Percentiles rank a stretch among this genome's conserved stretches.
phyloP scores from a whole-genome alignment of 2,888 invertebrate species.

The Mechanitis messenoides region DNA sequence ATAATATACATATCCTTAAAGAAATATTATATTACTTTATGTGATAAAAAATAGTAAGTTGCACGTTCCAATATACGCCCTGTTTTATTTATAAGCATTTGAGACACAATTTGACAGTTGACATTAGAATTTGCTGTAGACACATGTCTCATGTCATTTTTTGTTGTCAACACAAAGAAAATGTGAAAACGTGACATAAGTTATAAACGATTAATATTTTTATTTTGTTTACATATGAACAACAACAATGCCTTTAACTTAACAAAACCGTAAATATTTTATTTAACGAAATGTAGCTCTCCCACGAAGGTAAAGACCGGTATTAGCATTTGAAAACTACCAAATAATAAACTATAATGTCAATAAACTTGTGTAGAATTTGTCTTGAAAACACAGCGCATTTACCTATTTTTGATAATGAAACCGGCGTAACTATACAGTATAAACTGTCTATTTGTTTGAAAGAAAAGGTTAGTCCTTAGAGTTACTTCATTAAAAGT shows the following conservation, averaged over 20 bases:
- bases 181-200: too few relatives aligned
- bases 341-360: slow-evolving; percentile 14
- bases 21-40: too few relatives aligned
- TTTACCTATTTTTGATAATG: slow-evolving; percentile 51
- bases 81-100: too few relatives aligned
- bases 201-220: background rate
- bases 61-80: too few relatives aligned
- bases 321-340: background rate
- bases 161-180: too few relatives aligned
- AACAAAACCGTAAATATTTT: background rate
- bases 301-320: too few relatives aligned
- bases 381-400: slow-evolving; percentile 55
- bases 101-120: too few relatives aligned
- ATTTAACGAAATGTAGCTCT: too few relatives aligned
- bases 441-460: slow-evolving; percentile 51
- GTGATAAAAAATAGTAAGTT: too few relatives aligned
- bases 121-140: too few relatives aligned
- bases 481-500: slow-evolving; percentile 7
- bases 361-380: slow-evolving; percentile 50
- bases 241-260: background rate
- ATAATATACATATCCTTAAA: too few relatives aligned
- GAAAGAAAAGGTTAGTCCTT: slow-evolving; percentile 47
- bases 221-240: background rate
- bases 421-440: slow-evolving; percentile 35
- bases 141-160: too few relatives aligned